These are phyloP conservation scores for Microplitis mediator DNA, from an alignment of 1,140 invertebrate species.

Conservation along the genomic window DNA sequence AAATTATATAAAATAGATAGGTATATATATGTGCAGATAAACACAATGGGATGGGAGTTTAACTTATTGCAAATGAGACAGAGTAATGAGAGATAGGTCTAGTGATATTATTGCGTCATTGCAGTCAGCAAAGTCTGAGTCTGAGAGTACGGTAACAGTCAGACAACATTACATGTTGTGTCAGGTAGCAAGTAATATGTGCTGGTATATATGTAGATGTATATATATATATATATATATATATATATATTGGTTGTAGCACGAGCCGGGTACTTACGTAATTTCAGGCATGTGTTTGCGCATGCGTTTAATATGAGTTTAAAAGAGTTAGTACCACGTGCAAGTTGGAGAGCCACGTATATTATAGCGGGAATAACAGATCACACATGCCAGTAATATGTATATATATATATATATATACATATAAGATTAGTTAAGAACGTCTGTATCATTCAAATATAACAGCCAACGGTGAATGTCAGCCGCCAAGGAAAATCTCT, in stretches of 20 bases:
- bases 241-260: not conserved
- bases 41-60: too few relatives aligned
- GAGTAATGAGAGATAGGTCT: not conserved
- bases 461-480: constrained; percentile 38
- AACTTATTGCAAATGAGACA: too few relatives aligned
- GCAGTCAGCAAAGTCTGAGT: not conserved
- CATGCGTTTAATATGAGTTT: not conserved
- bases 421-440: too few relatives aligned
- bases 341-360: not conserved
- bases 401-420: not conserved
- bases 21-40: too few relatives aligned
- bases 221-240: not conserved
- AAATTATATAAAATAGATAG: too few relatives aligned
- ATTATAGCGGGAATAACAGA: not conserved
- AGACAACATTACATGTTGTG: constrained; percentile 2
- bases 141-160: not conserved
- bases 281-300: not conserved
- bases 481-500: constrained; percentile 31
- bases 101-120: not conserved
- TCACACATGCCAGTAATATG: not conserved
- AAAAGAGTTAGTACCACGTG: not conserved
- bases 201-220: not conserved
- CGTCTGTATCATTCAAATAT: too few relatives aligned
- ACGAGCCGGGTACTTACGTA: constrained; percentile 14
- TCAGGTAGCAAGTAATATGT: constrained; percentile 12